Evolutionary conservation across 2,113 vertebrate genomes (phyloP), one percentile per base, ranked within the genome.

Genomic region (Gambusia holbrooki): DNA sequence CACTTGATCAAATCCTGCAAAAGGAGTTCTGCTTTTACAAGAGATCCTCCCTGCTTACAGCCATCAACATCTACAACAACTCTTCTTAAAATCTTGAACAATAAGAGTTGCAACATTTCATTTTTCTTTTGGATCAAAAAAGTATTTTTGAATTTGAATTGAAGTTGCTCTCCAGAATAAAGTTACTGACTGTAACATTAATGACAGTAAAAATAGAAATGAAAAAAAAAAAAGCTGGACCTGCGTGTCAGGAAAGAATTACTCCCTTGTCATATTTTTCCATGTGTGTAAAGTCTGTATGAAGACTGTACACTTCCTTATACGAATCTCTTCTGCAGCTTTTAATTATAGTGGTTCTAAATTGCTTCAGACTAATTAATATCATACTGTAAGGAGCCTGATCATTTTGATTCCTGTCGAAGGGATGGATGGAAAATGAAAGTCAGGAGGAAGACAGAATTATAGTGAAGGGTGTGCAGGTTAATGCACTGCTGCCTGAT

Each of bases 391-490:
- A 74, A 51, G 70, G n/a, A 73, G 69, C 73, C 32, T 77, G 77
- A 79, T 69, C 81, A 81, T 84, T 88, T 85, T 82, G 83, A 88
- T 84, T 79, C 81, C 79, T 84, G 69, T 82, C 83, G 72, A n/a
- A 78, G 63, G 74, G 74, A 79, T 13, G 65, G 80, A 66, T 81
- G 68, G 62, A 65, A 73, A 72, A 73, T 58, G 51, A 58, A 89
- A 80, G 62, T 8, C 76, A 71, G 51, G 71, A 77, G 51, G 64
- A 73, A 72, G 67, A 70, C 35, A 42, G 84, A 77, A 67, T 37
- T 48, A 77, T 48, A 69, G 70, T 3, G 54, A 85, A 42, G 32
- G 37, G 22, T 74, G 66, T 69, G 63, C 77, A 70, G 65, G 77
- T 62, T 48, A 32, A 70, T 64, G 64, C 19, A 69, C 29, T 32